These are phyloP conservation scores for Macrobrachium nipponense DNA, from an alignment of 1,140 invertebrate species.

Conservation along the genomic window DNA sequence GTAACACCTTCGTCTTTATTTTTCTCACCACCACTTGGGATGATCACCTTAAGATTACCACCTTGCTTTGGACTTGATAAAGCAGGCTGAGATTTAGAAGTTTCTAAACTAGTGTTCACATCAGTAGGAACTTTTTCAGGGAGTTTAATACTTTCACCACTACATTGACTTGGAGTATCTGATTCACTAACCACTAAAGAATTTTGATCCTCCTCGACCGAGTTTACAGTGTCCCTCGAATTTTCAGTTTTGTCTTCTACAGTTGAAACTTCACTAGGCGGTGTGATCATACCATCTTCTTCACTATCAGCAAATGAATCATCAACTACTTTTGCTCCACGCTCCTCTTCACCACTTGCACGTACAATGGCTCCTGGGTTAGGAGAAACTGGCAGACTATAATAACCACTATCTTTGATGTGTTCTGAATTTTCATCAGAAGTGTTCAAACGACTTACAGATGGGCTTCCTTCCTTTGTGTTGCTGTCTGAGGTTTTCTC, in stretches of 20 bases:
- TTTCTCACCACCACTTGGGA: not conserved
- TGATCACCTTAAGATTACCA: not conserved
- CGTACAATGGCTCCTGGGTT: conserved; percentile 24
- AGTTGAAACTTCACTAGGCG: conserved; percentile 29
- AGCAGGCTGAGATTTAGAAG: not conserved
- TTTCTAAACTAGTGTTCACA: no score
- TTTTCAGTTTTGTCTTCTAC: not conserved
- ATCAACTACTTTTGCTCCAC: not conserved
- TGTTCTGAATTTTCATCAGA: conserved; percentile 29
- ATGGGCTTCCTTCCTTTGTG: not conserved
- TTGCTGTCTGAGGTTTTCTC: not conserved
- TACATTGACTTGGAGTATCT: no score
- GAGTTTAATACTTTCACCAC: not conserved
- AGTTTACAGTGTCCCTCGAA: not conserved
- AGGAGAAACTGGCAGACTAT: conserved; percentile 49
- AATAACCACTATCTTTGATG: conserved; percentile 52
- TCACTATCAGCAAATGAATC: conserved; percentile 42
- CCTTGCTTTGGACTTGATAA: not conserved
- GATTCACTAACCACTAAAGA: no score
- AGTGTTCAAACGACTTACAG: not conserved
- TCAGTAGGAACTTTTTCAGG: no score
- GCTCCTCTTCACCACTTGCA: not conserved
- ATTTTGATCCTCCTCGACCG: not conserved
- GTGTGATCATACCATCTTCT: conserved; percentile 32
- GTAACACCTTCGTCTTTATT: not conserved